These are phyloP conservation scores for Phyto melanocephala DNA, from an alignment of 2,888 invertebrate species.

Conservation along the genomic window DNA sequence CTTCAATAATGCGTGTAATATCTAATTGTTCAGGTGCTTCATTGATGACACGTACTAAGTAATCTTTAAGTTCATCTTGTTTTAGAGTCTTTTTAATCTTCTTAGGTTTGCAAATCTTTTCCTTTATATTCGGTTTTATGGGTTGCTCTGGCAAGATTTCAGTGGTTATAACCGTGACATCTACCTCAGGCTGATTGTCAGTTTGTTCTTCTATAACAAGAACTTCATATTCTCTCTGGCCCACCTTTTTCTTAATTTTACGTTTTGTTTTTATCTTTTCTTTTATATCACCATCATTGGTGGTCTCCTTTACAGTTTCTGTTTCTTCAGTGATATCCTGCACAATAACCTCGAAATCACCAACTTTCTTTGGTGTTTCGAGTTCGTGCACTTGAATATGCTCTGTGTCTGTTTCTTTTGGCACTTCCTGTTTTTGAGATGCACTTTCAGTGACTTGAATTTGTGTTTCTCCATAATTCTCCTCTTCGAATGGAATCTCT, in stretches of 20 bases:
- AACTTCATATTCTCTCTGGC: conserved; percentile 79
- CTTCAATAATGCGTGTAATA: conserved; percentile 60
- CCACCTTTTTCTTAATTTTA: conserved; percentile 79
- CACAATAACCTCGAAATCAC: conserved; percentile 52
- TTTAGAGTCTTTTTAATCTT: conserved; percentile 69
- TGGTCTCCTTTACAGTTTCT: conserved; percentile 69
- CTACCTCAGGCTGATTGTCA: conserved; percentile 76
- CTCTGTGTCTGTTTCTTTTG: conserved; percentile 18
- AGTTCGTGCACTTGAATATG: not conserved
- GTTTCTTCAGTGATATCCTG: conserved; percentile 71
- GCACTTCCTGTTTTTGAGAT: conserved; percentile 39
- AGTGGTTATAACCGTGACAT: conserved; percentile 75
- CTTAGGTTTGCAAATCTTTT: conserved; percentile 66
- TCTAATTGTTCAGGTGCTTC: conserved; percentile 70
- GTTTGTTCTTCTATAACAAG: conserved; percentile 79
- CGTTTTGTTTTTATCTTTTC: conserved; percentile 78
- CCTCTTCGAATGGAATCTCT: conserved; percentile 55
- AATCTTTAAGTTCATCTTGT: conserved; percentile 72
- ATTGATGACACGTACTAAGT: conserved; percentile 73
- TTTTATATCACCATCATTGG: conserved; percentile 74
- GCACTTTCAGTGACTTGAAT: conserved; percentile 58
- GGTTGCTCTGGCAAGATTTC: conserved; percentile 69
- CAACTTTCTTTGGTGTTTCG: conserved; percentile 44
- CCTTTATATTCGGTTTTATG: conserved; percentile 56
- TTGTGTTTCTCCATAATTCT: conserved; percentile 44